Percentiles rank a stretch among this genome's conserved stretches.
phyloP scores from a whole-genome alignment of 2,797 vertebrate species.

The Diglossa cyanea region DNA sequence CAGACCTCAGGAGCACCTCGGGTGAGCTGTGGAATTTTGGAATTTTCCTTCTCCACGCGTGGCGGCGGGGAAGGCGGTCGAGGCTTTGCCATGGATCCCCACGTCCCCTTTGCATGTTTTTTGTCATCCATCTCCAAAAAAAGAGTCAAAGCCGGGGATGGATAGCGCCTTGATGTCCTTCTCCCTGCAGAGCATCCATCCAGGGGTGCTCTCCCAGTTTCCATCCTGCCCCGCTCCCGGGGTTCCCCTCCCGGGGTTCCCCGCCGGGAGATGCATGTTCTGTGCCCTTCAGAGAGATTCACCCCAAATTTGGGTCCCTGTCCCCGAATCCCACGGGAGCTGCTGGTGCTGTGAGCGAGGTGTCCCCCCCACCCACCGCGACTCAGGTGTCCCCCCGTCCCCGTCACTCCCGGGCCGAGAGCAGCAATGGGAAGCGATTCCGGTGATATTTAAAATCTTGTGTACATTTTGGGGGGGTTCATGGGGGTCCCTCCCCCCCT shows the following conservation, averaged over 20 bases:
- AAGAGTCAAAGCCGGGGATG: background rate
- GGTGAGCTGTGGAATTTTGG: background rate
- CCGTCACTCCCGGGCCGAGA: background rate
- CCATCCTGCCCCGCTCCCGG: background rate
- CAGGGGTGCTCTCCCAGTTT: background rate
- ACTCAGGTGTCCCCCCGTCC: slow-evolving; percentile 13
- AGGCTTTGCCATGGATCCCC: background rate
- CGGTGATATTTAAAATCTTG: slow-evolving; percentile 66
- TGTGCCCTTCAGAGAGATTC: background rate
- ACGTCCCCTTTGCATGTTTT: background rate
- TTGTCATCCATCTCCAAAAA: background rate
- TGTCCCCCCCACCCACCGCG: background rate
- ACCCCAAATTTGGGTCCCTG: background rate
- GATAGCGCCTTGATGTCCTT: fast-evolving
- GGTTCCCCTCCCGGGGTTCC: background rate
- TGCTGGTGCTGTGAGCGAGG: slow-evolving; percentile 47
- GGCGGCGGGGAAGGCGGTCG: fast-evolving
- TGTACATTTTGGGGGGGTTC: background rate
- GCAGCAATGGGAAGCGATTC: slow-evolving; percentile 44
- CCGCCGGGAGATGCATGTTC: background rate
- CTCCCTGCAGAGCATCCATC: background rate
- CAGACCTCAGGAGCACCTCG: slow-evolving; percentile 35
- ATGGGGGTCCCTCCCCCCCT: background rate
- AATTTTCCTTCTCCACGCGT: background rate
- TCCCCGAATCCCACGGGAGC: background rate